Base-by-base conservation (phyloP, 2,797 vertebrate species). In the Gymnoscopelus microlampas region DNA sequence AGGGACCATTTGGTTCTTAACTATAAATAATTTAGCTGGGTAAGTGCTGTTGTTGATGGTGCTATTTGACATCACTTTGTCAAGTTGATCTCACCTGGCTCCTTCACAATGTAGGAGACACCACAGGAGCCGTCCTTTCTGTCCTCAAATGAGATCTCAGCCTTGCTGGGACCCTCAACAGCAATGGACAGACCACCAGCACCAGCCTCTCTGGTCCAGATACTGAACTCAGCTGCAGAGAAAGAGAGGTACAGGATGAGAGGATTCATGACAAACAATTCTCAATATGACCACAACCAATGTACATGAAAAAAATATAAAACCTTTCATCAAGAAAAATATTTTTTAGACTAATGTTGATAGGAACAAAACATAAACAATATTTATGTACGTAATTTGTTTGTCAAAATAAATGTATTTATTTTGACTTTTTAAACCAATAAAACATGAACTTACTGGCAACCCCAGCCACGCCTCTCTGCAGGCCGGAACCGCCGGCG, bases 61-160 rank as follows among this genome's bases (percentile, higher is more conserved):
- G 3, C 29, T 32, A 44, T 3, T 11, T 35, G 13, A 61, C 39
- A 44, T 10, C 7, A 10, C 39, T 7, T 44, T 8, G 39, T 35
- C 32, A 10, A 44, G 8, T 44, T 44, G 39, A 44, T 60, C 77
- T 55, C 74, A 97, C 96, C 96, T 90, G 96, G 95, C 80, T 98
- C 96, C 81, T 97, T 95, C 12, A 97, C 96, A 0, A 96, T 88
- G 71, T 98, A 98, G 39, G 95, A 95, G 67, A 98, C 96, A 0
- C 96, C 96, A 0, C 96, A 97, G n/a, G 96, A 97, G 9, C 96
- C 96, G 12, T 98, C 96, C 70, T 98, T 98, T 60, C 96, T 92
- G 87, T 98, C 96, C 68, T 98, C 96, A 87, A 98, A 98, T 10
- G 96, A 94, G 69, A 98, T 96, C 88, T 98, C 96, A 0, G 96